phyloP scores from a whole-genome alignment of 2,797 vertebrate genomes.

The Halcyon badia region DNA sequence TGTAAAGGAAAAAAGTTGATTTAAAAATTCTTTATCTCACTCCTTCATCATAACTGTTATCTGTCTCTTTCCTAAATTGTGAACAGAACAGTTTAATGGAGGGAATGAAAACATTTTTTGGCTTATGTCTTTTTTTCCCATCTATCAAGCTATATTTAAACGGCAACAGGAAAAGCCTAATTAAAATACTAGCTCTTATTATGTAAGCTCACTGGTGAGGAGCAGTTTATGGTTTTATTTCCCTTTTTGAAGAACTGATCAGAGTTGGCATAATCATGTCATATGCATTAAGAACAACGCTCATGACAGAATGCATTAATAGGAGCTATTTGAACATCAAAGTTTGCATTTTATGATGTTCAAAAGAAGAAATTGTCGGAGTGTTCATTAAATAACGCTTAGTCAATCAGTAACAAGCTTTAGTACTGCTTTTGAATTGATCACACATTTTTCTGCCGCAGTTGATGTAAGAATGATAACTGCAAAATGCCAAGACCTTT shows the following conservation, averaged over 20 bases:
- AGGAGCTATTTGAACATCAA: background rate
- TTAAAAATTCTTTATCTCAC: background rate
- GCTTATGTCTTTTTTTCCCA: background rate
- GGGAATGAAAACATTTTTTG: constrained; percentile 5
- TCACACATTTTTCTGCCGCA: background rate
- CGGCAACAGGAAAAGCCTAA: background rate
- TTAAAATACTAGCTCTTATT: constrained; percentile 21
- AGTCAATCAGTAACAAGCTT: background rate
- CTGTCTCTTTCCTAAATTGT: background rate
- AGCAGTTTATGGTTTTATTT: background rate
- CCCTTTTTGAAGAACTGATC: background rate
- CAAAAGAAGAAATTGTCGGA: background rate
- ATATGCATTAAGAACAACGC: background rate
- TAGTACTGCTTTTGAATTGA: background rate
- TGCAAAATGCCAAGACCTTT: background rate
- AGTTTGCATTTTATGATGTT: background rate
- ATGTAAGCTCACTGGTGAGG: background rate
- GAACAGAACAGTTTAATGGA: background rate
- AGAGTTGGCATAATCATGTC: background rate
- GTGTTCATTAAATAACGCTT: background rate
- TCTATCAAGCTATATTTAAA: constrained; percentile 1
- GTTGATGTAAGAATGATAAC: background rate
- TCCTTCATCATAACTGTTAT: background rate
- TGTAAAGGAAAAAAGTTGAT: background rate
- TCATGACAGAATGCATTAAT: background rate